Evolutionary conservation across 35 echinoderm and acorn worm species (phyloP).

Genomic region (Ophioderma brevispina): DNA sequence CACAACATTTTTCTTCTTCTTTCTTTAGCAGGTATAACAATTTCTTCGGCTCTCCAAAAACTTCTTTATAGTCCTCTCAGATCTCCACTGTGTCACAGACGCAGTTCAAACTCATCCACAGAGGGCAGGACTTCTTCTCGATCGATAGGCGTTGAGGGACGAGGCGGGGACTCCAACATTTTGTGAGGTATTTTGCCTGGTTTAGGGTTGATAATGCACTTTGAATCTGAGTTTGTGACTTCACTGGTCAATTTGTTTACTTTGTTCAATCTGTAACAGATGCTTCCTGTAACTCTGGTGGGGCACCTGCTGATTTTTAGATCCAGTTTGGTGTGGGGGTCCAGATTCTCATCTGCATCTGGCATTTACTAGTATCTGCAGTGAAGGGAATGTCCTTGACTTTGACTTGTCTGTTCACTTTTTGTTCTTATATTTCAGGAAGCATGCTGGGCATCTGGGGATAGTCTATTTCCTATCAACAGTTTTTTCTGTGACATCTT

Average conservation of each 20-base stretch:
- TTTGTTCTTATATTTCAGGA: too few relatives aligned
- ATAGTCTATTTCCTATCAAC: too few relatives aligned
- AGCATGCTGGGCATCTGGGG: too few relatives aligned
- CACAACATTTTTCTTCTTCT: conserved; percentile 59
- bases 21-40: conserved; percentile 12
- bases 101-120: conserved; percentile 64
- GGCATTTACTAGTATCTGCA: not conserved
- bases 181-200: not conserved
- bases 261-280: too few relatives aligned
- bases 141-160: conserved; percentile 12
- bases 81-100: conserved; percentile 64
- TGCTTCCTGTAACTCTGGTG: too few relatives aligned
- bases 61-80: conserved; percentile 44
- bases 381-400: too few relatives aligned
- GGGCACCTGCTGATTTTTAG: not conserved
- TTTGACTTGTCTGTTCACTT: too few relatives aligned
- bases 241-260: too few relatives aligned
- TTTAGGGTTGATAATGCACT: not conserved
- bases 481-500: too few relatives aligned
- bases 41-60: conserved; percentile 48
- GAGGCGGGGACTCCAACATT: not conserved
- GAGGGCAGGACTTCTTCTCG: conserved; percentile 33
- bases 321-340: not conserved
- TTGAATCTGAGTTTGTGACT: too few relatives aligned
- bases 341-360: not conserved